Conservation (phyloP, 2,113 vertebrate genomes). For the Enhydra lutris region DNA sequence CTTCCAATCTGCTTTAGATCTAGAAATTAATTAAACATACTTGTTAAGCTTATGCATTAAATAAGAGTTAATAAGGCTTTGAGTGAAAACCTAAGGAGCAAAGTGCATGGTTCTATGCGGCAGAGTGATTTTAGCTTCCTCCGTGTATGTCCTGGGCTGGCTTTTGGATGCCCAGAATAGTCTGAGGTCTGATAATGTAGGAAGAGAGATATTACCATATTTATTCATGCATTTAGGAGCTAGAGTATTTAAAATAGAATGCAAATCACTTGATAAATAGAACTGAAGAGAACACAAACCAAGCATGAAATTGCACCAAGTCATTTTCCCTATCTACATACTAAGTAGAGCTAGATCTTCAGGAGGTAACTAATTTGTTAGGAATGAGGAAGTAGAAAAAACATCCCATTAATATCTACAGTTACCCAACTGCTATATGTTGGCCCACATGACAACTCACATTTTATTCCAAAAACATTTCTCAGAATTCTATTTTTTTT, state of each 20-base stretch:
- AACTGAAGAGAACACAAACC: constrained; percentile 24
- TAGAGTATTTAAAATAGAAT: constrained; percentile 21
- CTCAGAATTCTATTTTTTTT: background rate
- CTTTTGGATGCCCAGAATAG: background rate
- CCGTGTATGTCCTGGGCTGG: background rate
- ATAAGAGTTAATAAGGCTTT: background rate
- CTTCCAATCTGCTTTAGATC: background rate
- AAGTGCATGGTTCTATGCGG: background rate
- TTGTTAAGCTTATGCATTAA: background rate
- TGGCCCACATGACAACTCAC: background rate
- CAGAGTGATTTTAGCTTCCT: background rate
- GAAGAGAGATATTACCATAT: background rate
- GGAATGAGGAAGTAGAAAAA: background rate
- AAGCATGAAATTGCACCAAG: constrained; percentile 37
- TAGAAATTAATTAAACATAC: background rate
- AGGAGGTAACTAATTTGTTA: background rate
- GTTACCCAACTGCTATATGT: background rate
- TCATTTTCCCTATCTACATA: background rate
- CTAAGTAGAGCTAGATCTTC: constrained; percentile 12
- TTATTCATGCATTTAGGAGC: background rate
- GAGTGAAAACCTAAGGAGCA: background rate
- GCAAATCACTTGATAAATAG: background rate
- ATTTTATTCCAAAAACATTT: background rate
- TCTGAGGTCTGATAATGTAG: background rate
- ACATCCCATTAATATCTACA: background rate